Evolutionary conservation across 2,888 invertebrate species (phyloP).

Genomic region (Nephrotoma guestfalica): DNA sequence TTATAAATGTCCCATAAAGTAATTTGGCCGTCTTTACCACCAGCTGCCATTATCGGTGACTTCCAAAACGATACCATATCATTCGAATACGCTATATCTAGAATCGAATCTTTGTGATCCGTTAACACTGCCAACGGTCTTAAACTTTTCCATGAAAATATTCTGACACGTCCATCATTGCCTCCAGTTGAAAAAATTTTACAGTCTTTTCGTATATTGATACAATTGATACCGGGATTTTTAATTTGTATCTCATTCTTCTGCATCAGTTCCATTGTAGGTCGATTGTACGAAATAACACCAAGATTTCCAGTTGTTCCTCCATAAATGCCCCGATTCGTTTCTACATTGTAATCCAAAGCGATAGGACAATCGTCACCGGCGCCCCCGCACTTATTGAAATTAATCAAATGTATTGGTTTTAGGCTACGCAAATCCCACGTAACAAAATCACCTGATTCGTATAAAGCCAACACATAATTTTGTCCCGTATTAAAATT

Average conservation of each 20-base stretch:
- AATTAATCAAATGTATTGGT: constrained; percentile 39
- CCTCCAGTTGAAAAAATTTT: constrained; percentile 61
- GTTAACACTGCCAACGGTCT: constrained; percentile 56
- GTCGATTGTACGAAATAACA: constrained; percentile 23
- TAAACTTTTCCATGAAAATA: constrained; percentile 65
- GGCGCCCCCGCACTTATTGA: constrained; percentile 20
- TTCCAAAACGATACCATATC: constrained; percentile 51
- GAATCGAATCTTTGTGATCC: constrained; percentile 54
- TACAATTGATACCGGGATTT: constrained; percentile 56
- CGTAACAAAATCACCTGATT: constrained; percentile 53
- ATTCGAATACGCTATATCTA: constrained; percentile 56
- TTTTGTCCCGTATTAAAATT: constrained; percentile 30
- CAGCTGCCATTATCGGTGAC: constrained; percentile 63
- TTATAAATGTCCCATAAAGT: constrained; percentile 72
- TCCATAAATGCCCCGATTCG: constrained; percentile 52
- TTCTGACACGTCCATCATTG: constrained; percentile 60
- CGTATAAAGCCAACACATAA: constrained; percentile 54
- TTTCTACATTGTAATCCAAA: constrained; percentile 51
- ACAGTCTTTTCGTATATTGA: constrained; percentile 50
- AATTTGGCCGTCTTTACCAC: constrained; percentile 58
- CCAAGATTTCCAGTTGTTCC: constrained; percentile 23
- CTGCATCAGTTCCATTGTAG: constrained; percentile 35
- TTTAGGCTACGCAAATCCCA: constrained; percentile 54
- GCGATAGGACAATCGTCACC: constrained; percentile 52
- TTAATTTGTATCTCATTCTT: constrained; percentile 50